These are phyloP conservation scores for Parus major DNA, from an alignment of 2,113 vertebrate genomes.

Conservation along the genomic window DNA sequence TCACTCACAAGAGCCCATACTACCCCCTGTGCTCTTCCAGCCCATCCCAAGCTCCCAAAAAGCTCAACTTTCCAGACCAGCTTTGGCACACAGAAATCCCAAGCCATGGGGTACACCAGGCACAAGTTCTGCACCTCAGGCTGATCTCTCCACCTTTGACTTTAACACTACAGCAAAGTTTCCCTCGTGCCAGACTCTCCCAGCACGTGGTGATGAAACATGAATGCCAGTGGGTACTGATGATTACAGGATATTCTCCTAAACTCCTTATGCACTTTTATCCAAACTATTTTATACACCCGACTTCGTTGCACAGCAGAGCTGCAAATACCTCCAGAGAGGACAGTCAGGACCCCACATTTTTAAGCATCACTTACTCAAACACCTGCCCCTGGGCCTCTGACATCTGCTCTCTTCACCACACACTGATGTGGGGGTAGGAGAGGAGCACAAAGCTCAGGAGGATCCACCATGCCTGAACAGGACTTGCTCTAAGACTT, in stretches of 20 bases:
- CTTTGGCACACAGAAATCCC: background rate
- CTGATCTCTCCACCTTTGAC: background rate
- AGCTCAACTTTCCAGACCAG: background rate
- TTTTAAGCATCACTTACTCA: background rate
- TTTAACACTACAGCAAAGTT: background rate
- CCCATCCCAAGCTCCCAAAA: background rate
- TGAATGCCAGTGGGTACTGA: accelerated
- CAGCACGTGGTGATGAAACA: accelerated
- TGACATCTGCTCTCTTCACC: background rate
- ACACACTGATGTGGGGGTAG: background rate
- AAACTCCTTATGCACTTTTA: background rate
- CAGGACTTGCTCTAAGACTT: background rate
- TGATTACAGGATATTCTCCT: background rate
- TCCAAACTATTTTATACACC: background rate
- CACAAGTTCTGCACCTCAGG: background rate
- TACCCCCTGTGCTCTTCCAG: background rate
- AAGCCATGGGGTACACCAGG: background rate
- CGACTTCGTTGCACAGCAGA: background rate
- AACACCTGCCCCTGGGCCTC: background rate
- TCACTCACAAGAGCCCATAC: background rate
- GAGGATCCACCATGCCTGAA: background rate
- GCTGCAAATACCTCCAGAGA: background rate
- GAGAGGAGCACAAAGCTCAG: background rate
- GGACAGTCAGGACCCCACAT: background rate
- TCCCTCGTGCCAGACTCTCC: background rate